phyloP scores from a whole-genome alignment of 2,113 vertebrate species.

The Campylomormyrus tamandua region DNA sequence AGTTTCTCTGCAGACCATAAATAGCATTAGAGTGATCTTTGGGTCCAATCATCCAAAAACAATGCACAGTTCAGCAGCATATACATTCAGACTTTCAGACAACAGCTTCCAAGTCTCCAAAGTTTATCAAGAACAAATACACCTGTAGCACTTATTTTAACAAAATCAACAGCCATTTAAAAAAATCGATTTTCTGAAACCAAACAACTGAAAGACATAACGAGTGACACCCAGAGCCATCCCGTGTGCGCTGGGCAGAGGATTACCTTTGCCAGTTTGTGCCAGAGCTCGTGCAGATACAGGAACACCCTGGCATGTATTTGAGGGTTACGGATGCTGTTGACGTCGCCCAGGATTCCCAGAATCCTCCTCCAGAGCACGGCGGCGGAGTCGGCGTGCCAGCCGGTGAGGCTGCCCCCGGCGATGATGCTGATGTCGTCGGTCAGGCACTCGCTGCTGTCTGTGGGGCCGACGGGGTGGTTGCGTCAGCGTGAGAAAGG shows the following conservation, averaged over 20 bases:
- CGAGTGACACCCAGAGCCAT: background rate
- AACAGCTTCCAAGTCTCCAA: background rate
- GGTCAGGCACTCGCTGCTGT: slow-evolving; percentile 85
- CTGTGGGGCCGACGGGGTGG: slow-evolving; percentile 47
- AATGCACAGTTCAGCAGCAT: background rate
- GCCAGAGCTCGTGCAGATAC: slow-evolving; percentile 90
- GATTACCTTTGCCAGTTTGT: slow-evolving; percentile 89
- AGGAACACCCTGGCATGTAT: slow-evolving; percentile 89
- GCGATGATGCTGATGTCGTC: slow-evolving; percentile 95
- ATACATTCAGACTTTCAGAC: background rate
- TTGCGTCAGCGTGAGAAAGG: background rate
- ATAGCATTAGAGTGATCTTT: background rate
- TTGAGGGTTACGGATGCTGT: slow-evolving; percentile 82
- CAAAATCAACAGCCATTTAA: background rate
- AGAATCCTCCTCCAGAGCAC: slow-evolving; percentile 92
- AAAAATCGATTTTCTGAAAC: background rate
- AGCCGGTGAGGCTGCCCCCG: slow-evolving; percentile 85
- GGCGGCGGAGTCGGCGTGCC: slow-evolving; percentile 91
- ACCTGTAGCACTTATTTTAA: background rate
- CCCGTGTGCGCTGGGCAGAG: background rate
- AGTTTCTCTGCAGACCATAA: background rate
- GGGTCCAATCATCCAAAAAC: background rate
- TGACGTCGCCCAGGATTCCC: slow-evolving; percentile 94
- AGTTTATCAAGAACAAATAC: background rate
- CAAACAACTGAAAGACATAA: background rate